A percentile compares a stretch with the other conserved stretches of the same genome.
phyloP scores from a whole-genome alignment of 2,888 invertebrate species.

The Rhingia rostrata region DNA sequence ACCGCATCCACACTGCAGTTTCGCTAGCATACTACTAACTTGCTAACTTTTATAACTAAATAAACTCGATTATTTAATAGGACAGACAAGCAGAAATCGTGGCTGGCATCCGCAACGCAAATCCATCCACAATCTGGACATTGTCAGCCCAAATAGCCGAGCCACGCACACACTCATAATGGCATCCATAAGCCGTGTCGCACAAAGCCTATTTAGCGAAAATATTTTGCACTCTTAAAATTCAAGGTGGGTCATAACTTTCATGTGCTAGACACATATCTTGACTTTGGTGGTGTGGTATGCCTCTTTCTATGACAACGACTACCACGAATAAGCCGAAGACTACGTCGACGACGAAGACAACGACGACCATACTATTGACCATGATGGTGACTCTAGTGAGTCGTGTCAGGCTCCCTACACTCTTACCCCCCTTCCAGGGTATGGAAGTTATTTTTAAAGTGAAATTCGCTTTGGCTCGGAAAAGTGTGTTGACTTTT shows the following conservation, averaged over 20 bases:
- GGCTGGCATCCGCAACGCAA: conserved; percentile 55
- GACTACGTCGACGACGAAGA: not conserved
- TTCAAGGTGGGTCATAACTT: conserved; percentile 74
- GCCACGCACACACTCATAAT: conserved; percentile 55
- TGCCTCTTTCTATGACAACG: conserved; percentile 34
- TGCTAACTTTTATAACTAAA: conserved; percentile 74
- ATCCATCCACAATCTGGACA: conserved; percentile 8
- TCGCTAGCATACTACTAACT: conserved; percentile 73
- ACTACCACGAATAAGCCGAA: not conserved
- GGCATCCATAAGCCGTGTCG: conserved; percentile 36
- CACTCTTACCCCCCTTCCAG: not conserved
- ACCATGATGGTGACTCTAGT: conserved; percentile 58
- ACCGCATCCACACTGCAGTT: conserved; percentile 51
- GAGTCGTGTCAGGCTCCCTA: conserved; percentile 20
- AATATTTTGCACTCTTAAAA: conserved; percentile 61
- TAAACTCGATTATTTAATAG: conserved; percentile 74
- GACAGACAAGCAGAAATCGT: conserved; percentile 69
- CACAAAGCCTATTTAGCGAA: conserved; percentile 54
- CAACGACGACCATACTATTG: conserved; percentile 33
- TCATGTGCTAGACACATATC: conserved; percentile 57
- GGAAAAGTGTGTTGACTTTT: conserved; percentile 75
- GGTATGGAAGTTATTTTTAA: conserved; percentile 51
- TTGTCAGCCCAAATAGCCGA: conserved; percentile 41
- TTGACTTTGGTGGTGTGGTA: conserved; percentile 18
- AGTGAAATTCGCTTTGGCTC: conserved; percentile 71